phyloP scores from a whole-genome alignment of 2,888 invertebrate genomes.

The Chymomyza amoena region DNA sequence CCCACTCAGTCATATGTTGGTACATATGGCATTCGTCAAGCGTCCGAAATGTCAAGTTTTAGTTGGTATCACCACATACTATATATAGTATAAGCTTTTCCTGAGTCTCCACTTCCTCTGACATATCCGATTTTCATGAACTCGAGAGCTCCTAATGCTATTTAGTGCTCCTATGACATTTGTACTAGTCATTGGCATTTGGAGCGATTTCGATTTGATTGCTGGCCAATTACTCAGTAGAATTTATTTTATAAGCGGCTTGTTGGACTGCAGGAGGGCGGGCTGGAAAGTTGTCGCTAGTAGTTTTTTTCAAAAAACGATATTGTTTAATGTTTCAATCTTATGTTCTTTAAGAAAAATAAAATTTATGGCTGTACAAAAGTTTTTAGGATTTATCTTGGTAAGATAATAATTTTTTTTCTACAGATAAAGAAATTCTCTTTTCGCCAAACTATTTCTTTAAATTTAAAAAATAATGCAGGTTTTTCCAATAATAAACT shows the following conservation, averaged over 20 bases:
- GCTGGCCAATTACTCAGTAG: not conserved
- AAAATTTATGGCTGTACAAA: too few species aligned
- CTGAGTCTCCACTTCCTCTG: not conserved
- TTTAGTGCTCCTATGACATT: not conserved
- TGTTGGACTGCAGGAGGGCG: not conserved
- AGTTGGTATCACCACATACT: not conserved
- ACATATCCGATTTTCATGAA: not conserved
- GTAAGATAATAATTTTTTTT: too few species aligned
- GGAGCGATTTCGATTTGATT: not conserved
- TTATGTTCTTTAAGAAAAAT: too few species aligned
- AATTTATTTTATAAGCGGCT: not conserved
- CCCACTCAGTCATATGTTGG: slow-evolving; percentile 32
- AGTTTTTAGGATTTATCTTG: too few species aligned
- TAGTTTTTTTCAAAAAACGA: too few species aligned
- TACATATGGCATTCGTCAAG: slow-evolving; percentile 33
- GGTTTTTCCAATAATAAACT: too few species aligned
- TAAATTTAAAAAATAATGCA: too few species aligned
- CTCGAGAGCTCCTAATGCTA: not conserved
- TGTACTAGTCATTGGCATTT: not conserved
- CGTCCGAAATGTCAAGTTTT: slow-evolving; percentile 7
- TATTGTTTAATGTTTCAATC: too few species aligned
- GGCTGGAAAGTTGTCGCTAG: too few species aligned
- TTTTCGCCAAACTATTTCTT: too few species aligned
- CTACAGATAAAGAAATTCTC: too few species aligned
- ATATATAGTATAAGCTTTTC: not conserved